Base-by-base conservation (phyloP, 1,140 invertebrate genomes). In the Plodia interpunctella region DNA sequence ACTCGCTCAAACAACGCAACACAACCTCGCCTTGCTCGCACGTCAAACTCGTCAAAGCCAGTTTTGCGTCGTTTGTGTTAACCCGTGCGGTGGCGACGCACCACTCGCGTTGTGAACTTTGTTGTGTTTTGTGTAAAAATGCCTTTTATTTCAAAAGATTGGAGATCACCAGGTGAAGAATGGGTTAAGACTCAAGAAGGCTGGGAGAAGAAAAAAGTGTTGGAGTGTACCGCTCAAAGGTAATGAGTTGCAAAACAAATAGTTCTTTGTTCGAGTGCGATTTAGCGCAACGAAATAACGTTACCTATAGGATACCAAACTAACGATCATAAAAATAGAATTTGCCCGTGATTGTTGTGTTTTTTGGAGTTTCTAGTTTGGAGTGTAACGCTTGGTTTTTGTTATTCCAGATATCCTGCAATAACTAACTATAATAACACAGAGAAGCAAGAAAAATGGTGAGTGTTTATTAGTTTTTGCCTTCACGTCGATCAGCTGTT, bases 121-220 rank as follows among this genome's bases (percentile, higher is more conserved):
- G 65, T 75, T 76, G 70, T 79, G 68, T 72, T 76, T 80, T 74
- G 77, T 83, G 76, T 74, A 70, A 58, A 78, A 73, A 99, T 99
- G 98, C 98, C 98, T 71, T 99, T 99, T 91, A 96, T 96, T 88
- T 97, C 95, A 25, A 96, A 96, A 91, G 96, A 97, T 91, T 97
- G 96, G 95, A 92, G 98, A 78, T 98, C 97, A 59, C 97, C 97
- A 44, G 98, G 98, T 32, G 98, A 99, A 87, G 95, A 96, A 78
- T 99, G 98, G 98, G 97, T 99, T 15, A 98, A 98, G 91, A 99
- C 97, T 30, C 94, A 96, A 68, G 96, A 98, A 88, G 97, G 98
- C 59, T 98, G 97, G 97, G 97, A 98, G 88, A 95, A 96, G 89
- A 96, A 96, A 86, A 98, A 98, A 91, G 95, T 98, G 58, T 91